Conservation (phyloP, 2,888 invertebrate species). For the Scotopteryx bipunctaria region DNA sequence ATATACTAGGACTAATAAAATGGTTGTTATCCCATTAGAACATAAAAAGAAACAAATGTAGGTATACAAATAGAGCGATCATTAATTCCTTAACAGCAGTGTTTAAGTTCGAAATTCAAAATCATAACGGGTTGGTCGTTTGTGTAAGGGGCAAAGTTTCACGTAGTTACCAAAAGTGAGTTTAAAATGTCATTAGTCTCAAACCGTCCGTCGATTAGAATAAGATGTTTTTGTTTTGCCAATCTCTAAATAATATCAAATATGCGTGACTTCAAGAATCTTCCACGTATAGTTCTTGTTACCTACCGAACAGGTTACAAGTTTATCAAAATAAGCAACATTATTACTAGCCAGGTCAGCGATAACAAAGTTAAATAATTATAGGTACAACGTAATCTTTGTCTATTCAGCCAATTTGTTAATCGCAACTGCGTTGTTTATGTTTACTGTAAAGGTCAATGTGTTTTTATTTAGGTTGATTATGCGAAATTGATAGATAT, state of each 20-base stretch:
- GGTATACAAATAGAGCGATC: too few relatives aligned
- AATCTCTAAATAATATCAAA: not conserved
- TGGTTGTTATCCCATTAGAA: too few relatives aligned
- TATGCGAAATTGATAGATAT: not conserved
- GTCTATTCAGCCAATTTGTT: constrained; percentile 14
- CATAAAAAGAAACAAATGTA: too few relatives aligned
- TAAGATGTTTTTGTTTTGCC: not conserved
- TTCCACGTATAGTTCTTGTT: constrained; percentile 3
- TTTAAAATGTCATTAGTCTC: too few relatives aligned
- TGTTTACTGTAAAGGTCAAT: constrained; percentile 6
- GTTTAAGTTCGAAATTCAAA: too few relatives aligned
- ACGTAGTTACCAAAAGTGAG: too few relatives aligned
- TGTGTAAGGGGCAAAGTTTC: too few relatives aligned
- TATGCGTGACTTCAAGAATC: constrained; percentile 13
- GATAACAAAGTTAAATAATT: constrained; percentile 5
- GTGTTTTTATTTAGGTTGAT: not conserved
- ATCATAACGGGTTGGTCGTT: too few relatives aligned
- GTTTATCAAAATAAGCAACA: constrained; percentile 14
- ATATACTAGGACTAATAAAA: too few relatives aligned
- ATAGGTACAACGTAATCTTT: not conserved
- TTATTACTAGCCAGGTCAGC: constrained; percentile 13
- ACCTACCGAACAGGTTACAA: constrained; percentile 14
- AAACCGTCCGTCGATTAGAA: too few relatives aligned
- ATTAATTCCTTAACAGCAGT: too few relatives aligned
- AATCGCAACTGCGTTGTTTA: not conserved